Evolutionary conservation across 2,888 invertebrate genomes (phyloP), one percentile per base, ranked within the genome.

Genomic region (Nomada flava): DNA sequence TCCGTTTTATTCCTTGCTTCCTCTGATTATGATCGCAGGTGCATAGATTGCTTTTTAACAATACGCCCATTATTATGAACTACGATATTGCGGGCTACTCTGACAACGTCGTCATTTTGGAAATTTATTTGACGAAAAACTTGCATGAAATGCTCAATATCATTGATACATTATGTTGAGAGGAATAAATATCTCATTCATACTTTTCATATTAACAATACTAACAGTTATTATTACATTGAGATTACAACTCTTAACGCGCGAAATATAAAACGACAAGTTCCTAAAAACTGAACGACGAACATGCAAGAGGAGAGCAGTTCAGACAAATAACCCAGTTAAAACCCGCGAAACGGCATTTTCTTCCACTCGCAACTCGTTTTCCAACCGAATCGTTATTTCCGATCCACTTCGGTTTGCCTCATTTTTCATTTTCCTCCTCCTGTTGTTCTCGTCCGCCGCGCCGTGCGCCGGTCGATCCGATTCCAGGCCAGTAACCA

Each of bases 401-500:
- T 70, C 68, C 82, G 53, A 36, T 60, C 64, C 62, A 67, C 53
- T 74, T 83, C 60, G 23, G 69, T 36, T 72, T 18, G 4, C 5
- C 50, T 47, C 29, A 36, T 36, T 65, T 74, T 57, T 60, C 68
- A 63, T 63, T 62, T 69, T 72, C 60, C 75, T 20, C 47, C 13
- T 11, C 50, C 67, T 72, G 63, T 55, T 77, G 63, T 72, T 71
- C 84, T 73, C 60, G 65, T 81, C 60, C 70, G 60, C 67, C 55
- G 52, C 50, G 59, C 65, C 53, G 15, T 10, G 47, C 2, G 47
- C 3, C 15, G 47, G 47, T 74, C 64, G 67, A 47, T 47, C 65
- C 71, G 62, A 86, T 88, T 87, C 80, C 85, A 85, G 82, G 64
- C 79, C 83, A 84, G 85, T 87, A 89, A 89, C 86, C 85, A 86